phyloP scores from a whole-genome alignment of 2,113 vertebrate genomes.

The Calyptommatus sinebrachiatus region DNA sequence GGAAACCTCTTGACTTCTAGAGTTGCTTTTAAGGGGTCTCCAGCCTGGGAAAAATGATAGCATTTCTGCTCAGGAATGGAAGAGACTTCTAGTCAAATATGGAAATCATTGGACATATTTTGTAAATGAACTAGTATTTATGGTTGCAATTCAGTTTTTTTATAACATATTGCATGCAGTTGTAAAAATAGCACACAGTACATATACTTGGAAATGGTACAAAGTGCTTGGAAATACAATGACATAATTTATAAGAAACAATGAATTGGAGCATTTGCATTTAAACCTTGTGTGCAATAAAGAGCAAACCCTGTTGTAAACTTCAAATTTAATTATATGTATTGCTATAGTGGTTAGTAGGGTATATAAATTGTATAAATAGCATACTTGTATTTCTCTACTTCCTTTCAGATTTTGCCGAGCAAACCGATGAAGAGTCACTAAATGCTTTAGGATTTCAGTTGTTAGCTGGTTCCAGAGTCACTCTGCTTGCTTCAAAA shows the following conservation, averaged over 20 bases:
- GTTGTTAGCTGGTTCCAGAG: slow-evolving; percentile 83
- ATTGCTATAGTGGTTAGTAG: background rate
- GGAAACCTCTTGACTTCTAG: background rate
- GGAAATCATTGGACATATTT: background rate
- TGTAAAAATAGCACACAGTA: background rate
- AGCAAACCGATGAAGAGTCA: slow-evolving; percentile 81
- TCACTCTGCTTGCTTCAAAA: slow-evolving; percentile 90
- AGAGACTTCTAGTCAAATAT: background rate
- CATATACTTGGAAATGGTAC: background rate
- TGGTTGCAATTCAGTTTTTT: background rate
- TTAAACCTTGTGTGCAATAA: background rate
- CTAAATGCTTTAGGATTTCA: slow-evolving; percentile 85
- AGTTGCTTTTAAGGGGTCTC: background rate
- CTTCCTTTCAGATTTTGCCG: slow-evolving; percentile 81
- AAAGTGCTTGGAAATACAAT: background rate
- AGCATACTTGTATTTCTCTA: background rate
- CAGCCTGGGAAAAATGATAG: background rate
- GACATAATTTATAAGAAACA: background rate
- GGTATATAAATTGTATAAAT: background rate
- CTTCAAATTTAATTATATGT: background rate
- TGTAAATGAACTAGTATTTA: background rate
- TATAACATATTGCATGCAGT: background rate
- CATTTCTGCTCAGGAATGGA: background rate
- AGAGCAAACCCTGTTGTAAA: background rate
- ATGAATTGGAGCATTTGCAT: no score